Percentiles rank a stretch among this genome's conserved stretches.
Evolutionary conservation across 2,797 vertebrate genomes (phyloP).

Genomic region (Oreochromis grahami): DNA sequence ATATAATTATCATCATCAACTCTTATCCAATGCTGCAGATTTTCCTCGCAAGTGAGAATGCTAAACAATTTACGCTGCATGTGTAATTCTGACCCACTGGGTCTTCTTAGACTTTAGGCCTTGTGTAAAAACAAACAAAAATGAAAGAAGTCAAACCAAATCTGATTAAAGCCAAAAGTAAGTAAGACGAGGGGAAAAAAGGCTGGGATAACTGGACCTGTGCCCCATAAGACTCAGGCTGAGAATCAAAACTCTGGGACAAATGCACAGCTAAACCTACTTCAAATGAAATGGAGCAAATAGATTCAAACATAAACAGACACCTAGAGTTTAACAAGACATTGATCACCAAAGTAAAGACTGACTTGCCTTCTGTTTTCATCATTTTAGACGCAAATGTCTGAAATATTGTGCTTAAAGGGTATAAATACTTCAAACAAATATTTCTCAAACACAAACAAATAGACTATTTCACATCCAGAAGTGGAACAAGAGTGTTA

Average conservation of each 20-base stretch:
- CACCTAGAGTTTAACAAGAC: neutral
- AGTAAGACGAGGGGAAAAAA: neutral
- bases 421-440: neutral
- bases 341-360: neutral
- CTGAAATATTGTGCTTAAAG: neutral
- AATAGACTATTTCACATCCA: slow-evolving; percentile 4
- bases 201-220: neutral
- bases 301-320: neutral
- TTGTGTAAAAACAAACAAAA: neutral
- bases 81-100: neutral
- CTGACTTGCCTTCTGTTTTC: neutral
- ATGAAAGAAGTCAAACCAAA: neutral
- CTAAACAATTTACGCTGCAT: neutral
- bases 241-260: neutral
- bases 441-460: neutral
- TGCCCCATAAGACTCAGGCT: neutral
- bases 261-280: neutral
- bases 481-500: slow-evolving; percentile 63
- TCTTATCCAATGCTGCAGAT: neutral
- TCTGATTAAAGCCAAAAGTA: neutral
- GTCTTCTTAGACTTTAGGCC: rapidly evolving
- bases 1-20: neutral
- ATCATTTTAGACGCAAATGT: neutral
- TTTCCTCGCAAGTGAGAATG: neutral
- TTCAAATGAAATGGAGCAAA: neutral